phyloP scores from a whole-genome alignment of 2,888 invertebrate species.

The Serrognathus titanus region DNA sequence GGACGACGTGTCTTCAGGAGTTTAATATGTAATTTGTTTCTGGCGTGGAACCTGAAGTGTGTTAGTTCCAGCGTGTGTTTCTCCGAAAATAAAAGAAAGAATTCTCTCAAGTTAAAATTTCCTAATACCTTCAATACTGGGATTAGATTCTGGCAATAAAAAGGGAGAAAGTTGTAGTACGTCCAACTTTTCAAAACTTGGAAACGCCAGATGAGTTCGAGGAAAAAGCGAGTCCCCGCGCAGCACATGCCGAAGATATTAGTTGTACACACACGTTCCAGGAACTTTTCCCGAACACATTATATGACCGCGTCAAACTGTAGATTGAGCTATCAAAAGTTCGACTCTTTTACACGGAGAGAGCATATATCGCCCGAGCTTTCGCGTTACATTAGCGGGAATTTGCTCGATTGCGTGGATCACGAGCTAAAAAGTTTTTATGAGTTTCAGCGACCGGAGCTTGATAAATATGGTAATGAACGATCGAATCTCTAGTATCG shows the following conservation, averaged over 20 bases:
- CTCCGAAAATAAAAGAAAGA: too few species aligned
- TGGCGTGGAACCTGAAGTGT: too few species aligned
- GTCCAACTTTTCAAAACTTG: conserved; percentile 13
- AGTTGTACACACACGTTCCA: conserved; percentile 41
- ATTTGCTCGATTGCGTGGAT: conserved; percentile 39
- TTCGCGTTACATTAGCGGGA: conserved; percentile 36
- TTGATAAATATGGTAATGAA: conserved; percentile 43
- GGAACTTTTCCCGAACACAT: conserved; percentile 40
- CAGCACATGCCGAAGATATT: conserved; percentile 40
- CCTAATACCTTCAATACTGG: neutral
- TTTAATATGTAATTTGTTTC: too few species aligned
- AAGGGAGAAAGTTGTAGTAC: conserved; percentile 4
- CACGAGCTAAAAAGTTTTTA: conserved; percentile 33
- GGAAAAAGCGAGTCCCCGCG: conserved; percentile 10
- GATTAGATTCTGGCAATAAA: conserved; percentile 11
- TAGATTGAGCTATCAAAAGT: conserved; percentile 32
- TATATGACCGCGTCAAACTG: conserved; percentile 36
- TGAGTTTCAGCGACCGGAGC: conserved; percentile 30
- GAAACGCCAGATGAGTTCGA: conserved; percentile 13
- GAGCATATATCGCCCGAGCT: conserved; percentile 20
- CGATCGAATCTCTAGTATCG: conserved; percentile 30
- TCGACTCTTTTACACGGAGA: conserved; percentile 6
- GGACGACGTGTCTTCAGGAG: too few species aligned
- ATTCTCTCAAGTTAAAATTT: too few species aligned
- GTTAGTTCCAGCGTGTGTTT: too few species aligned